A percentile compares a stretch with the other conserved stretches of the same genome.
These are phyloP conservation scores for Sciaenops ocellatus DNA, from an alignment of 2,797 vertebrate genomes.

Conservation along the genomic window DNA sequence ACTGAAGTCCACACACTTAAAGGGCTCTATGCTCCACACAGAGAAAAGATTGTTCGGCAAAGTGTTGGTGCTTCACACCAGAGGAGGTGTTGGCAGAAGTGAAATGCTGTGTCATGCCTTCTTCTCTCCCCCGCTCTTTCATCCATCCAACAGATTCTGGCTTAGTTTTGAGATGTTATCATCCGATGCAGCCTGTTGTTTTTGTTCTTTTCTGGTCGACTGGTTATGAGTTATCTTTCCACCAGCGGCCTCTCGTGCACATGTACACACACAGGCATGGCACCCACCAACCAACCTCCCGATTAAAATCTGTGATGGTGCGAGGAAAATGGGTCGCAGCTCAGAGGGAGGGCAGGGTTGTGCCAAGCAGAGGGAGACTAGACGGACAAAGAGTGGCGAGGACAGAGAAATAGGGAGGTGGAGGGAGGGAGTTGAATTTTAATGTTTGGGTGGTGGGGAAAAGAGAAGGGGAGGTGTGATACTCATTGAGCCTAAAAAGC, in stretches of 20 bases:
- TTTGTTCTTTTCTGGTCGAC: slow-evolving; percentile 32
- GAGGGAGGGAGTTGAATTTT: slow-evolving; percentile 48
- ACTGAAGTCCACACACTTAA: not conserved
- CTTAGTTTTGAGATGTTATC: not conserved
- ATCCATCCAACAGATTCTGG: not conserved
- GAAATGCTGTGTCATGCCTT: slow-evolving; percentile 33
- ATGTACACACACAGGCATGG: not conserved
- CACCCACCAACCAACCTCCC: not conserved
- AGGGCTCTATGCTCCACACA: not conserved
- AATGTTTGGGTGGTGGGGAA: slow-evolving; percentile 42
- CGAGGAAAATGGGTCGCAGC: slow-evolving; percentile 61
- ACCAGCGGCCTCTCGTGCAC: slow-evolving; percentile 9
- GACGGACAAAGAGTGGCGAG: slow-evolving; percentile 41
- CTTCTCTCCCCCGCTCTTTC: not conserved
- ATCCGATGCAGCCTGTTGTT: slow-evolving; percentile 20
- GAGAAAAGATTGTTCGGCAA: not conserved
- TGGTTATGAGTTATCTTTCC: slow-evolving; percentile 19
- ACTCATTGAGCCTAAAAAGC: not conserved
- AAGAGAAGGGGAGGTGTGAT: not conserved
- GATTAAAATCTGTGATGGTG: slow-evolving; percentile 25
- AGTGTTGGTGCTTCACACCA: slow-evolving; percentile 2
- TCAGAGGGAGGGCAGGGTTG: slow-evolving; percentile 41
- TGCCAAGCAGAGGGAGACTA: slow-evolving; percentile 32
- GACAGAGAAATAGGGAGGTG: slow-evolving; percentile 15
- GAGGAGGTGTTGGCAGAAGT: slow-evolving; percentile 16